phyloP scores from a whole-genome alignment of 2,113 vertebrate genomes.

The Egretta garzetta region DNA sequence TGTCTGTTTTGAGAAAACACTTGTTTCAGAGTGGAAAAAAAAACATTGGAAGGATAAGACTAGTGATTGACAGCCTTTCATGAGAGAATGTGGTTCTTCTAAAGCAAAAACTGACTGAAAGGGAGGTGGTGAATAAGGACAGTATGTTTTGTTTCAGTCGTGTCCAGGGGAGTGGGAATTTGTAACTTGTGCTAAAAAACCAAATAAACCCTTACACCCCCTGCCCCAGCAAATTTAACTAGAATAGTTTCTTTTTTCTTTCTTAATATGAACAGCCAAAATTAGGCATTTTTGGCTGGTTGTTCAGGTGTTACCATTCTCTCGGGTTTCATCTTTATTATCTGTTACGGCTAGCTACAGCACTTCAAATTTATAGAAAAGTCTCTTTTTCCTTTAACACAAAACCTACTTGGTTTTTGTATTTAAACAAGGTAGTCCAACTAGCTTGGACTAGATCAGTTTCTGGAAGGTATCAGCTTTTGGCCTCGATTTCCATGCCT shows the following conservation, averaged over 20 bases:
- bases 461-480: not conserved
- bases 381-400: not conserved
- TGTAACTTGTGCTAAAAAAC: not conserved
- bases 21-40: not conserved
- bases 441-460: not conserved
- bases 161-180: not conserved
- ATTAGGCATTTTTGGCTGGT: not conserved
- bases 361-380: not conserved
- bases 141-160: not conserved
- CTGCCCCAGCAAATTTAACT: not conserved
- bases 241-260: not conserved
- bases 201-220: not conserved
- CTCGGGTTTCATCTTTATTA: not conserved
- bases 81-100: not conserved
- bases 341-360: not conserved
- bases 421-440: not conserved
- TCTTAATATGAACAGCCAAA: not conserved
- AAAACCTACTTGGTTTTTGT: not conserved
- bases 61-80: not conserved
- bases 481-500: not conserved
- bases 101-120: not conserved
- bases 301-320: not conserved
- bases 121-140: not conserved
- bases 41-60: not conserved
- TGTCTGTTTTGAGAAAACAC: not conserved